These are phyloP conservation scores for Mola mola DNA, from an alignment of 2,113 vertebrate genomes.

Conservation along the genomic window DNA sequence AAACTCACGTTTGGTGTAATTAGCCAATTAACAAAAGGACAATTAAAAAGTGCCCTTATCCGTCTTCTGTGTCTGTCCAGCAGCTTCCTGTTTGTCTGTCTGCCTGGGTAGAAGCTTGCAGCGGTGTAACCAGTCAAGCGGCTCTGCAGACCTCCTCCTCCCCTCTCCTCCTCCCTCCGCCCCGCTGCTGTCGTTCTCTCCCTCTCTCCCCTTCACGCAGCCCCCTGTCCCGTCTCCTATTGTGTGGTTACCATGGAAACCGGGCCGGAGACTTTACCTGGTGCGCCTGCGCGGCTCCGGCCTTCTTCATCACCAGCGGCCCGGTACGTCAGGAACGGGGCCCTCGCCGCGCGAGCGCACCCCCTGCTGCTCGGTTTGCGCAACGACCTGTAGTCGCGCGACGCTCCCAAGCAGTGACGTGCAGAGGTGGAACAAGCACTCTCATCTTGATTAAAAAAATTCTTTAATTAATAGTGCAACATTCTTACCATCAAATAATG, in stretches of 20 bases:
- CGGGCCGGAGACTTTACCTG: slow-evolving; percentile 57
- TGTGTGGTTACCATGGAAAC: slow-evolving; percentile 85
- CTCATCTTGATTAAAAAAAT: no score
- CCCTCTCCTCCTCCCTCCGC: slow-evolving; percentile 40
- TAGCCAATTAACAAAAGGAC: slow-evolving; percentile 1
- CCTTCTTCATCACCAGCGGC: slow-evolving; percentile 42
- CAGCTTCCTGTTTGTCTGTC: slow-evolving; percentile 40
- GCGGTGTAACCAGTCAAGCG: slow-evolving; percentile 80
- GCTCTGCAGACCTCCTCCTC: slow-evolving; percentile 76
- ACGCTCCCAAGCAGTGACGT: no score
- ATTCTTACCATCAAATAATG: no score
- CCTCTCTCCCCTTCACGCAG: slow-evolving; percentile 74
- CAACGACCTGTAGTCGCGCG: background rate
- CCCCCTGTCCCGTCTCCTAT: slow-evolving; percentile 85
- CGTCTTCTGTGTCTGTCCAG: slow-evolving; percentile 6
- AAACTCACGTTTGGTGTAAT: slow-evolving; percentile 16
- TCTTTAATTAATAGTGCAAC: no score
- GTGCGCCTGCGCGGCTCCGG: slow-evolving; percentile 71
- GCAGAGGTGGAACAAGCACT: no score
- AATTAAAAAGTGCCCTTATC: background rate
- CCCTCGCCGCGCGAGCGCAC: slow-evolving; percentile 54
- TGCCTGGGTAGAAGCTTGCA: slow-evolving; percentile 57
- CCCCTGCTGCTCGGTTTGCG: slow-evolving; percentile 64
- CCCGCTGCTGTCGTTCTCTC: slow-evolving; percentile 59
- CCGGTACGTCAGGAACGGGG: slow-evolving; percentile 4